These are phyloP conservation scores for Zonitis immaculata DNA, from an alignment of 2,888 invertebrate genomes.

Conservation along the genomic window DNA sequence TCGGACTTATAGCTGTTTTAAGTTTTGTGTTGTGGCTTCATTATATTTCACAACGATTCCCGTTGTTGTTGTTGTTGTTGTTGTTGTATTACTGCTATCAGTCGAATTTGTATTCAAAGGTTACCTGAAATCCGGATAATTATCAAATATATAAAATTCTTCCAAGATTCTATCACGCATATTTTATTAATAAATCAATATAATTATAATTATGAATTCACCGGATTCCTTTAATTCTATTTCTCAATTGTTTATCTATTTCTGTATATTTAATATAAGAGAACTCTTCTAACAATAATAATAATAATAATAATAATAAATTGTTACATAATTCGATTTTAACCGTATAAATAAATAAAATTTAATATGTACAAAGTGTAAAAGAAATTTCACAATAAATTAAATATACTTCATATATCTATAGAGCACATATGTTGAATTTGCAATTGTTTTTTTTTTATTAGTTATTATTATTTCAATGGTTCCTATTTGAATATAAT, in stretches of 20 bases:
- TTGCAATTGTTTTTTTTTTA: slow-evolving; percentile 6
- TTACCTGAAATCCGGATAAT: neutral
- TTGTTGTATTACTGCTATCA: neutral
- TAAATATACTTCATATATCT: neutral
- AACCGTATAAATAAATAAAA: neutral
- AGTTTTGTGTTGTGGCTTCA: slow-evolving; percentile 41
- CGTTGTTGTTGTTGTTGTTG: slow-evolving; percentile 18
- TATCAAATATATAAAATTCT: no score
- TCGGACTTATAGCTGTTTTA: slow-evolving; percentile 24
- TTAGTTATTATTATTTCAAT: no score
- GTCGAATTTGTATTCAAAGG: neutral
- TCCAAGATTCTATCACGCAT: no score
- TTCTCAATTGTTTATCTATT: no score
- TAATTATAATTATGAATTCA: no score
- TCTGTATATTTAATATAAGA: no score
- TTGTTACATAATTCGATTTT: neutral
- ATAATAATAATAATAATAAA: no score
- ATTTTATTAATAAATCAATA: no score
- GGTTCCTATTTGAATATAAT: neutral
- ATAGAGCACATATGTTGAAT: neutral
- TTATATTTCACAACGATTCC: slow-evolving; percentile 41
- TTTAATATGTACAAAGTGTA: slow-evolving; percentile 1
- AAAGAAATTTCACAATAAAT: slow-evolving; percentile 1
- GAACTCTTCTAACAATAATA: no score
- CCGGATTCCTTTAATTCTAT: no score